A percentile compares a stretch with the other conserved stretches of the same genome.
phyloP scores from a whole-genome alignment of 1,140 invertebrate species.

The Delia radicum region DNA sequence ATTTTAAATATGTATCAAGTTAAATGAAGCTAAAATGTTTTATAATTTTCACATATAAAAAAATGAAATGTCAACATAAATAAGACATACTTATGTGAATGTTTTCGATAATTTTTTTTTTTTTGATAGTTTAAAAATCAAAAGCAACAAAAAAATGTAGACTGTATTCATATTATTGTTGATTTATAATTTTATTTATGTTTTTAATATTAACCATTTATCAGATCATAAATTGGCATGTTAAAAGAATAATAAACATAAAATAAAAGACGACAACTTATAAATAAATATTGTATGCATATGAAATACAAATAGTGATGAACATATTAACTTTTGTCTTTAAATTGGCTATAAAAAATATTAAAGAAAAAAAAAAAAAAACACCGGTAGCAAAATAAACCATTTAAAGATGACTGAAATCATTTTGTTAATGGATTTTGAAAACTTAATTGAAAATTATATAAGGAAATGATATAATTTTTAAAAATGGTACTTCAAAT shows the following conservation, averaged over 20 bases:
- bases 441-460: background rate
- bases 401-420: background rate
- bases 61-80: background rate
- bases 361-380: no score
- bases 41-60: background rate
- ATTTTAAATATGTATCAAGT: no score
- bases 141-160: no score
- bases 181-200: background rate
- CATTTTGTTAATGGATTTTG: background rate
- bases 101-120: no score
- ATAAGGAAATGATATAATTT: background rate
- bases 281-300: background rate
- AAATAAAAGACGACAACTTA: background rate
- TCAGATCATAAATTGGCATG: background rate
- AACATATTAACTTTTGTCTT: background rate
- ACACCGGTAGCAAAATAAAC: background rate
- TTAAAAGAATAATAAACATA: background rate
- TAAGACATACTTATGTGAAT: background rate
- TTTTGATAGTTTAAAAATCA: no score
- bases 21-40: background rate
- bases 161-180: background rate
- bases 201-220: background rate
- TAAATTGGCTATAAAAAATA: no score
- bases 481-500: background rate
- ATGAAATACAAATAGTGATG: background rate